Percentiles rank a stretch among this genome's conserved stretches.
These are phyloP conservation scores for Scytalopus superciliaris DNA, from an alignment of 2,113 vertebrate genomes.

Conservation along the genomic window DNA sequence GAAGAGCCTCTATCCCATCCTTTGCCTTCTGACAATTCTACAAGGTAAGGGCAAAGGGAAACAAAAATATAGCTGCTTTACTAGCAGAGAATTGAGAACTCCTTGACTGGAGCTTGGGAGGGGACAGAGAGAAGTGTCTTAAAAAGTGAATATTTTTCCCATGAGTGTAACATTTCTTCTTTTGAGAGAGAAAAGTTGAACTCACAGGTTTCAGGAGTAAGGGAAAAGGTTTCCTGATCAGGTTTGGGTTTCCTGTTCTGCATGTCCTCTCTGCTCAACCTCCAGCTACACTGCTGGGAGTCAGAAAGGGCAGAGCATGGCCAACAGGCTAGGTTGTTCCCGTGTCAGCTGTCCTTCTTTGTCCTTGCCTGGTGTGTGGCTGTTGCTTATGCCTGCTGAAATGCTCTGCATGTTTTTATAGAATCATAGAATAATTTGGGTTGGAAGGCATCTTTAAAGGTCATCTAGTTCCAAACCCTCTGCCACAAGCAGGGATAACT, in stretches of 20 bases:
- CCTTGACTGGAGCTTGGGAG: fast-evolving
- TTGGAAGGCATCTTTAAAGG: neutral
- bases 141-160: neutral
- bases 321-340: neutral
- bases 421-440: neutral
- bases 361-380: constrained; percentile 18
- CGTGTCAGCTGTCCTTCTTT: neutral
- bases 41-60: neutral
- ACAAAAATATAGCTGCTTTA: neutral
- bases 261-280: neutral
- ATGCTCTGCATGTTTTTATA: constrained; percentile 47
- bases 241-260: neutral
- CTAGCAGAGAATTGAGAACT: neutral
- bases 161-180: neutral
- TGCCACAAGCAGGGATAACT: neutral
- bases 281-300: neutral
- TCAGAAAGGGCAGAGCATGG: neutral
- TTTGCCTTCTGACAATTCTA: neutral
- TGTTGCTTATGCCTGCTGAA: constrained; percentile 57
- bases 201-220: neutral
- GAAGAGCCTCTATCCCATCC: neutral
- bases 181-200: neutral
- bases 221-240: neutral
- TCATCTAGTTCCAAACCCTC: neutral
- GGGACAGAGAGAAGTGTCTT: neutral